phyloP scores from a whole-genome alignment of 2,888 invertebrate species.

The Caenorhabditis sp. region DNA sequence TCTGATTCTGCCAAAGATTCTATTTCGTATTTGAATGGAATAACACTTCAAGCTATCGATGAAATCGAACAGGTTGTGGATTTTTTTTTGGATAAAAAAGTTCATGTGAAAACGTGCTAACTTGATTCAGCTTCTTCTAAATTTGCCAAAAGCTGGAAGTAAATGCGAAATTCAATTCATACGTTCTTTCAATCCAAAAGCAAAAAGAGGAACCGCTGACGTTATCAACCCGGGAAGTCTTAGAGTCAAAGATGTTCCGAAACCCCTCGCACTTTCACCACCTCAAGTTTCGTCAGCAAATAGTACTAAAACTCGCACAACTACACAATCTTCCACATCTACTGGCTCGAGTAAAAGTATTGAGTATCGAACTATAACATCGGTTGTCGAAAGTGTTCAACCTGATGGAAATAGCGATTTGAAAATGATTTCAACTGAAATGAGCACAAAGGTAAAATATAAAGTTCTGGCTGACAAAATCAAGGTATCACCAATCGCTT shows the following conservation, averaged over 20 bases:
- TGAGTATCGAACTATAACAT: constrained; percentile 9
- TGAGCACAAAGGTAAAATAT: neutral
- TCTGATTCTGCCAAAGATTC: constrained; percentile 21
- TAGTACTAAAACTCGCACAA: neutral
- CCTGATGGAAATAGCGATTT: neutral
- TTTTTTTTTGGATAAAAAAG: no score
- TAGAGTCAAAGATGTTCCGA: constrained; percentile 15
- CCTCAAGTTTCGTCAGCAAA: neutral
- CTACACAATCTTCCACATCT: neutral
- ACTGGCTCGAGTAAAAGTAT: neutral
- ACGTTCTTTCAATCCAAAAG: neutral
- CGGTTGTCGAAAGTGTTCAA: constrained; percentile 3
- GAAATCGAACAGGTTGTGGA: constrained; percentile 26
- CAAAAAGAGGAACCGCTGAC: constrained; percentile 19
- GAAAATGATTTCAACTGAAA: neutral
- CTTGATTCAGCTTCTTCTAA: constrained; percentile 17
- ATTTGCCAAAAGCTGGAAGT: constrained; percentile 16
- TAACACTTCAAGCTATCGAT: constrained; percentile 27
- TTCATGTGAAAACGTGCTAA: no score
- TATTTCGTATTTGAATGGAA: constrained; percentile 27
- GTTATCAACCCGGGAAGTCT: constrained; percentile 27
- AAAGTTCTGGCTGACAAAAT: constrained; percentile 20
- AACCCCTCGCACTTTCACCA: constrained; percentile 24
- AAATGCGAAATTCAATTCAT: constrained; percentile 18
- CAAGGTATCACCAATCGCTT: constrained; percentile 22